Evolutionary conservation across 2,797 vertebrate genomes (phyloP), one percentile per base, ranked within the genome.

Genomic region (Austrolebias charrua): DNA sequence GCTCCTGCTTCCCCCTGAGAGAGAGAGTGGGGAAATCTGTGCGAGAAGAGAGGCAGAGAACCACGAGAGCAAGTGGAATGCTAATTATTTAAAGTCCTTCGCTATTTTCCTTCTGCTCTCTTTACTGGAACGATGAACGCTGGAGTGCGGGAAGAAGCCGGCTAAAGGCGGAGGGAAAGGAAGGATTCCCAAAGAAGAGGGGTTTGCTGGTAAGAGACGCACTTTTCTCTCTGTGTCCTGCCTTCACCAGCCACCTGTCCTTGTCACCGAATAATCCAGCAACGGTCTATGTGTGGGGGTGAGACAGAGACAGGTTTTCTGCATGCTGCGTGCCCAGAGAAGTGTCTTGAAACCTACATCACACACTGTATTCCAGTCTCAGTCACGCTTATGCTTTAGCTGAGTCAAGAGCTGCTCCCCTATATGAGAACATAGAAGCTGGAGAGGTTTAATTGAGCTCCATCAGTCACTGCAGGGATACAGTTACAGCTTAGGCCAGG

Each of bases 21-120:
- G 79, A 89, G 81, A 81, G 80, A 66, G 80, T 73, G 83, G 75
- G 85, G 82, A 81, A 76, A 86, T 80, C 84, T 69, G 77, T 75
- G 75, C 60, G 79, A 72, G 72, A 66, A 58, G 62, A 62, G 66
- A 76, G 73, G 62, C 58, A 50, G 57, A 73, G 69, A 62, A 67
- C 76, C 69, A 82, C 69, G 18, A 15, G 83, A 84, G 80, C 76
- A 60, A 69, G 78, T 78, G 79, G 75, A 75, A 81, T 82, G 78
- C 63, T 69, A 46, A 70, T 79, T 31, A 63, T 85, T 69, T 83
- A 58, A 84, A 86, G 75, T 82, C 60, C 52, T 70, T 55, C 43
- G 6, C 53, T 59, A 63, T 70, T 61, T 24, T 66, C 59, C 62
- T 77, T 50, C 55, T 58, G 68, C 69, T 62, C 50, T 68, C 50